Base-by-base conservation (phyloP, 2,113 vertebrate species). In the Caloenas nicobarica region DNA sequence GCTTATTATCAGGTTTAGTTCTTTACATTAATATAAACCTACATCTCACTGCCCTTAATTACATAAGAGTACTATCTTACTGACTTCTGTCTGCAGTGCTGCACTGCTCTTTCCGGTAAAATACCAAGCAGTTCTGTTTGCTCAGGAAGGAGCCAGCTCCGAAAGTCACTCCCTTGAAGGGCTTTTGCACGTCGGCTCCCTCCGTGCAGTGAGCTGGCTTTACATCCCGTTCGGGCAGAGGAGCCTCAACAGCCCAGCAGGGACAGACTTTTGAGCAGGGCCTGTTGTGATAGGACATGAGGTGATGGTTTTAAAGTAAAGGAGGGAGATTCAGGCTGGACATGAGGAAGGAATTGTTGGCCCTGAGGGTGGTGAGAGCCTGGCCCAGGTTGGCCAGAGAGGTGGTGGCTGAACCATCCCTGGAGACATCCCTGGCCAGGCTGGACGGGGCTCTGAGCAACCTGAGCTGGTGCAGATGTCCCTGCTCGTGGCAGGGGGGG, bases 1-100 rank as follows among this genome's bases (percentile, higher is more conserved):
- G 72, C 88, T 91, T 40, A 86, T 82, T 73, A 95, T 54, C 81
- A 94, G 80, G 70, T 62, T 91, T 16, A 85, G 14, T 12, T 80
- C 51, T 69, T 28, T 60, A 62, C 31, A 51, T 48, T 78, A 56
- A 28, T 42, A 31, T 14, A n/a, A 90, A 68, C 86, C 79, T 42
- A 44, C 33, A n/a, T 51, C 76, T 78, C 28, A 2, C 62, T 65
- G 34, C 40, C 66, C 74, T 89, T 87, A 60, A 90, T 82, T 83
- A 83, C 61, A 64, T 80, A 61, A 44, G 16, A 79, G 42, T 7
- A 40, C 33, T 8, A 16, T 15, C 29, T 40, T 10, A 16, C 16
- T 44, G 1, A 3, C 3, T 2, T 7, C 29, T n/a, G 26, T 1
- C 2, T 6, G 24, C 10, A 16, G 74, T 2, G 4, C 16, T 62